Conservation (phyloP, 1,140 invertebrate species). For the Bombus waltoni region DNA sequence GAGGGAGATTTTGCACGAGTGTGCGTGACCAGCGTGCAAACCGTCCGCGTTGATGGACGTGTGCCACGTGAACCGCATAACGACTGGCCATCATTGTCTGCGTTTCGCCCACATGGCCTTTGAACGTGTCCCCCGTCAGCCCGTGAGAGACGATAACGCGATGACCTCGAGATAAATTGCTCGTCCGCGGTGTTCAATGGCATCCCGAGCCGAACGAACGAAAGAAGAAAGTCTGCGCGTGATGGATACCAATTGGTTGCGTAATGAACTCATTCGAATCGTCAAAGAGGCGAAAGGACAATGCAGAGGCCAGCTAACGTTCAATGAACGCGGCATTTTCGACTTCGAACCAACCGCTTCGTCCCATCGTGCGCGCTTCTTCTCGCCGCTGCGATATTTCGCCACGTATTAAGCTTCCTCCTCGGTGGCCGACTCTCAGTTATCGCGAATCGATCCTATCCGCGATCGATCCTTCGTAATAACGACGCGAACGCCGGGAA, state of each 20-base stretch:
- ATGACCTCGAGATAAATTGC: conserved; percentile 67
- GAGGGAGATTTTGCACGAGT: conserved; percentile 57
- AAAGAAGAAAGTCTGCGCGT: conserved; percentile 44
- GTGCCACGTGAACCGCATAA: conserved; percentile 70
- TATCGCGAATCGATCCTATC: no score
- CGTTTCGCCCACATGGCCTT: conserved; percentile 60
- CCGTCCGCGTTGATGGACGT: conserved; percentile 60
- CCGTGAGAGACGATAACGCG: conserved; percentile 56
- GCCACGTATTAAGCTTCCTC: no score
- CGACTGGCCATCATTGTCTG: conserved; percentile 63
- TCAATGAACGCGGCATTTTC: neutral
- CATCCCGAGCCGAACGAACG: conserved; percentile 14
- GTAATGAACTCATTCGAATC: conserved; percentile 24
- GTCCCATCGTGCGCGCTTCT: no score
- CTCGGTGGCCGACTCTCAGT: no score
- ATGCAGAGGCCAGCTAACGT: neutral
- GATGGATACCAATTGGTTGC: conserved; percentile 38
- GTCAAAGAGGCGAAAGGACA: conserved; percentile 24
- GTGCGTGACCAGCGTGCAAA: conserved; percentile 64
- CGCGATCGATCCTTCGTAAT: no score
- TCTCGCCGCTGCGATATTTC: no score
- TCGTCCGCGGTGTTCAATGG: conserved; percentile 48
- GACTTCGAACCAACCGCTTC: neutral
- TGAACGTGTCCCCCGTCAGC: conserved; percentile 37
- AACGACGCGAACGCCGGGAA: no score